These are phyloP conservation scores for Gallinago paraguaiae DNA, from an alignment of 2,113 vertebrate species.

Conservation along the genomic window DNA sequence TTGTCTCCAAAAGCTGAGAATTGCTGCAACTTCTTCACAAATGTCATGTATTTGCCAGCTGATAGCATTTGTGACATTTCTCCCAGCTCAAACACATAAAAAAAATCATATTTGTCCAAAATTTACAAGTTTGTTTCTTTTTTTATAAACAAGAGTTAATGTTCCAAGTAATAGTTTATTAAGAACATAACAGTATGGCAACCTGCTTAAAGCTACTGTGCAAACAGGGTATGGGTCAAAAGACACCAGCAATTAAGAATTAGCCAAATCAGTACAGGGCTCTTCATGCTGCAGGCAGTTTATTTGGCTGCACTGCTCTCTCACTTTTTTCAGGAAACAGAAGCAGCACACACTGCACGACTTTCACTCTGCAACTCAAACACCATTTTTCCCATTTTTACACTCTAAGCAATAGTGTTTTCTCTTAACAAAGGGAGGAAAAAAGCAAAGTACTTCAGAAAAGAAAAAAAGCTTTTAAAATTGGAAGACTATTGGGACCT, in stretches of 20 bases:
- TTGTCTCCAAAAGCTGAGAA: not conserved
- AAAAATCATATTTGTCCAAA: not conserved
- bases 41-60: not conserved
- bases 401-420: not conserved
- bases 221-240: not conserved
- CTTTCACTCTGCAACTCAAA: not conserved
- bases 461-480: not conserved
- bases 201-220: not conserved
- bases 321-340: not conserved
- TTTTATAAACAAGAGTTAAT: not conserved
- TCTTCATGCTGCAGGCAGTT: not conserved
- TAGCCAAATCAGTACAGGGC: not conserved
- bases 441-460: not conserved
- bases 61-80: not conserved
- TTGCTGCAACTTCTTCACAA: not conserved
- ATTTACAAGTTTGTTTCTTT: not conserved
- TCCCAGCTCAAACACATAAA: not conserved
- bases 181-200: not conserved
- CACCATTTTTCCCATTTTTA: not conserved
- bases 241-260: not conserved
- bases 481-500: not conserved
- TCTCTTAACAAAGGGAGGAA: not conserved
- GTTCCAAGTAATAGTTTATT: not conserved
- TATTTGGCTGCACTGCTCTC: not conserved
- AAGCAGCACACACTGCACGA: not conserved